phyloP scores from a whole-genome alignment of 2,888 invertebrate species.

The Isoperla grammatica region DNA sequence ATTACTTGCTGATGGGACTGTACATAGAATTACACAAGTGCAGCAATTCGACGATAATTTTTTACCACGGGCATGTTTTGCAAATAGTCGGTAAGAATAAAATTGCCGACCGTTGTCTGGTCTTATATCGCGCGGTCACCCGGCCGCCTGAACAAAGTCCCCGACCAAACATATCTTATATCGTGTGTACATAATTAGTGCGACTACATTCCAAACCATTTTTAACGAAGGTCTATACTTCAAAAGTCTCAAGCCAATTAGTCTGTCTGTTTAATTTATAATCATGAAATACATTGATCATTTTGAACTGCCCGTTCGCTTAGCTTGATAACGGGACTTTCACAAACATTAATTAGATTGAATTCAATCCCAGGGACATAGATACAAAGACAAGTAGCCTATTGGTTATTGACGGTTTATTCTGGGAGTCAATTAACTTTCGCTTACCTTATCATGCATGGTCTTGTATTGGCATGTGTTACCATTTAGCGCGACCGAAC shows the following conservation, averaged over 20 bases:
- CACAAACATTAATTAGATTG: neutral
- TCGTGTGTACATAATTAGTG: slow-evolving; percentile 1
- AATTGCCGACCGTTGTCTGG: too few species aligned
- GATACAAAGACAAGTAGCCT: neutral
- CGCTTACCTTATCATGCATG: neutral
- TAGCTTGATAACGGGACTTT: neutral
- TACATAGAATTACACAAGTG: too few species aligned
- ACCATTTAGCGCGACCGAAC: too few species aligned
- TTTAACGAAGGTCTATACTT: slow-evolving; percentile 8
- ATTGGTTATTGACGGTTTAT: slow-evolving; percentile 9
- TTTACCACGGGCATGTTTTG: too few species aligned
- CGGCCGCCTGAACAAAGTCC: too few species aligned
- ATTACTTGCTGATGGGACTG: too few species aligned
- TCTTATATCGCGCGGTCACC: too few species aligned
- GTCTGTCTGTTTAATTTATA: slow-evolving; percentile 8
- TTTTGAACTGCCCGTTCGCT: neutral
- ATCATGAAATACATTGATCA: slow-evolving; percentile 2
- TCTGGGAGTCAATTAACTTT: neutral
- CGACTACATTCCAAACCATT: slow-evolving; percentile 12
- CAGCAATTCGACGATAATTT: too few species aligned
- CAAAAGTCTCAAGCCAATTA: slow-evolving; percentile 12
- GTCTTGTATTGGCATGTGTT: too few species aligned
- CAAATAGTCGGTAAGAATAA: too few species aligned
- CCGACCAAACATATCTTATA: too few species aligned
- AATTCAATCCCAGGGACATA: neutral